Evolutionary conservation across 2,888 invertebrate species (phyloP).

Genomic region (Chrysolina haemoptera): DNA sequence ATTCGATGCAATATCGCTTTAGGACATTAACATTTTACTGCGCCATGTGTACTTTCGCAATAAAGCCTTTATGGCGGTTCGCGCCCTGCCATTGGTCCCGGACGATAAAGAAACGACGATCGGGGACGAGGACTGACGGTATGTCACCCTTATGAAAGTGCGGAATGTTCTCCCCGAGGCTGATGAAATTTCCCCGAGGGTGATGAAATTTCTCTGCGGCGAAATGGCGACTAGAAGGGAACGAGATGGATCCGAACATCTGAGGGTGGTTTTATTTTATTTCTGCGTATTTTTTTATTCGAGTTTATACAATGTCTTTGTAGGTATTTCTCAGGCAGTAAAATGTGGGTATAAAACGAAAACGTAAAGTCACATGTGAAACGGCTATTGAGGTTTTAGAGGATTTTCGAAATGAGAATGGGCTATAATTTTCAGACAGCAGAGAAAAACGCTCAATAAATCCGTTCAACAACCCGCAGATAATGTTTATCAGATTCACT

Average conservation of each 20-base stretch:
- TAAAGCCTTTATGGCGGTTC: conserved; percentile 52
- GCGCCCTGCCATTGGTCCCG: conserved; percentile 49
- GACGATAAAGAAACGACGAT: conserved; percentile 54
- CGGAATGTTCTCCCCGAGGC: conserved; percentile 46
- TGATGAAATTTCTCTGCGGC: conserved; percentile 50
- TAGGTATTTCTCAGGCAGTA: conserved; percentile 14
- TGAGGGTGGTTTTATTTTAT: conserved; percentile 15
- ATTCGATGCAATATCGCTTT: conserved; percentile 53
- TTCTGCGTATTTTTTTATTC: conserved; percentile 11
- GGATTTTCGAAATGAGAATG: too few species aligned
- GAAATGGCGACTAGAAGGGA: conserved; percentile 51
- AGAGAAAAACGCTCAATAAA: too few species aligned
- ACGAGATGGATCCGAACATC: background rate
- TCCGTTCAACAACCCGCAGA: too few species aligned
- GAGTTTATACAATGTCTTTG: conserved; percentile 20
- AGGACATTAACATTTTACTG: conserved; percentile 53
- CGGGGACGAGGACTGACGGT: conserved; percentile 53
- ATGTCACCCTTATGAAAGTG: conserved; percentile 53
- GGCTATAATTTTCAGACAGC: too few species aligned
- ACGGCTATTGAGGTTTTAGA: background rate
- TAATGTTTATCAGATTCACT: too few species aligned
- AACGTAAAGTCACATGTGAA: background rate
- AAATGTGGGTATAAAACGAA: background rate
- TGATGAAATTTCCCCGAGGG: conserved; percentile 50
- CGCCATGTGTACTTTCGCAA: conserved; percentile 54